A percentile compares a stretch with the other conserved stretches of the same genome.
Conservation (phyloP, 2,888 invertebrate genomes). For the Latheticus oryzae region DNA sequence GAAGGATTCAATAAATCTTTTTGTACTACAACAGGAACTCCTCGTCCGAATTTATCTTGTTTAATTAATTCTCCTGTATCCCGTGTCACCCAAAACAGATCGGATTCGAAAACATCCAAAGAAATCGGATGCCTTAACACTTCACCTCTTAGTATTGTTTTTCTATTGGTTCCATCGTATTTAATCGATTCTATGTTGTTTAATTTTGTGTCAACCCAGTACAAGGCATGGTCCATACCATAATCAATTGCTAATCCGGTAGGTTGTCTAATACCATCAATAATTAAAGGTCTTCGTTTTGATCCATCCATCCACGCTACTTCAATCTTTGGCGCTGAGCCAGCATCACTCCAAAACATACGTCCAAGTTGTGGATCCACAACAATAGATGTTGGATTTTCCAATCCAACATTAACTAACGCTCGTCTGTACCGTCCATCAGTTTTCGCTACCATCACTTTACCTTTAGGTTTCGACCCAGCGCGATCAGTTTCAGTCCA, state of each 20-base stretch:
- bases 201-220: slow-evolving; percentile 96
- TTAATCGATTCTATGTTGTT: slow-evolving; percentile 89
- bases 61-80: slow-evolving; percentile 87
- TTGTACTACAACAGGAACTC: slow-evolving; percentile 86
- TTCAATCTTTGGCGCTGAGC: slow-evolving; percentile 92
- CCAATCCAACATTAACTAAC: slow-evolving; percentile 81
- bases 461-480: slow-evolving; percentile 79
- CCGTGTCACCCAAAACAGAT: slow-evolving; percentile 92
- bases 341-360: slow-evolving; percentile 95
- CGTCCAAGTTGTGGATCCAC: slow-evolving; percentile 87
- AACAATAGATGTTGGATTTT: slow-evolving; percentile 88
- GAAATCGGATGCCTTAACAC: slow-evolving; percentile 83
- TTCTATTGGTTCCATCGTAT: slow-evolving; percentile 82
- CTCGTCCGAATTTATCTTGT: slow-evolving; percentile 97
- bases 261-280: slow-evolving; percentile 85
- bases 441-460: slow-evolving; percentile 87
- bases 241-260: slow-evolving; percentile 92
- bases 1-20: slow-evolving; percentile 88
- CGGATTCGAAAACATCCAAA: slow-evolving; percentile 93
- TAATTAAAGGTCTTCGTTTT: slow-evolving; percentile 83
- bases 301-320: slow-evolving; percentile 97
- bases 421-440: slow-evolving; percentile 91
- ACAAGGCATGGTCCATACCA: slow-evolving; percentile 88
- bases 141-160: slow-evolving; percentile 79
- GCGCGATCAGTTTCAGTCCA: slow-evolving; percentile 90